Percentiles rank a stretch among this genome's conserved stretches.
Conservation (phyloP, 2,113 vertebrate species). For the Nibea albiflora region DNA sequence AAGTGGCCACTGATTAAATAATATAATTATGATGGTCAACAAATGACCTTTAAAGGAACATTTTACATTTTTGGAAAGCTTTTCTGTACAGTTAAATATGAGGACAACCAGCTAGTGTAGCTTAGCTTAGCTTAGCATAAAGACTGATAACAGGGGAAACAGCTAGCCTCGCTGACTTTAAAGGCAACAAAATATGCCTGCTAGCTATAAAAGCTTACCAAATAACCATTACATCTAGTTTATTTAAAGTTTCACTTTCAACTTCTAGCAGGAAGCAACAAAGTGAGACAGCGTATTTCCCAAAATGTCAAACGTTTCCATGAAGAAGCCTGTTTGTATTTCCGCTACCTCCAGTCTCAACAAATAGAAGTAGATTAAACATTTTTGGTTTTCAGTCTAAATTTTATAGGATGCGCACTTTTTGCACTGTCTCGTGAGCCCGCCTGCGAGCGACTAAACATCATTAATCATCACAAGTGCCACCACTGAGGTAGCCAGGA, state of each 20-base stretch:
- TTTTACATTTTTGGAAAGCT: background rate
- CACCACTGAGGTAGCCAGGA: constrained; percentile 16
- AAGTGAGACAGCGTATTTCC: background rate
- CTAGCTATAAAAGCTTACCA: background rate
- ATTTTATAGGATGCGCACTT: background rate
- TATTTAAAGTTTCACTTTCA: background rate
- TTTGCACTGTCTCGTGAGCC: background rate
- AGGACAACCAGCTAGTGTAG: background rate
- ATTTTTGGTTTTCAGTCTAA: background rate
- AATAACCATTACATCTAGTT: background rate
- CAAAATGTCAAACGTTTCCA: background rate
- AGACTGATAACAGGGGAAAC: background rate
- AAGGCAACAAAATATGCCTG: background rate
- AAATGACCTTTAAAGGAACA: background rate
- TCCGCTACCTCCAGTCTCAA: background rate
- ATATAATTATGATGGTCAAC: background rate
- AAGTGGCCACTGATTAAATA: background rate
- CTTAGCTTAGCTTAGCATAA: background rate
- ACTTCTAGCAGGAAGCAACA: background rate
- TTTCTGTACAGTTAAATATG: background rate
- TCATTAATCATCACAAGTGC: constrained; percentile 57
- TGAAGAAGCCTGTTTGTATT: background rate
- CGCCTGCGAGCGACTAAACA: constrained; percentile 24
- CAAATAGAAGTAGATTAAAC: background rate
- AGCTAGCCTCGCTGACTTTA: background rate